Evolutionary conservation across 2,113 vertebrate species (phyloP).

Genomic region (Pomatorhinus ruficollis): DNA sequence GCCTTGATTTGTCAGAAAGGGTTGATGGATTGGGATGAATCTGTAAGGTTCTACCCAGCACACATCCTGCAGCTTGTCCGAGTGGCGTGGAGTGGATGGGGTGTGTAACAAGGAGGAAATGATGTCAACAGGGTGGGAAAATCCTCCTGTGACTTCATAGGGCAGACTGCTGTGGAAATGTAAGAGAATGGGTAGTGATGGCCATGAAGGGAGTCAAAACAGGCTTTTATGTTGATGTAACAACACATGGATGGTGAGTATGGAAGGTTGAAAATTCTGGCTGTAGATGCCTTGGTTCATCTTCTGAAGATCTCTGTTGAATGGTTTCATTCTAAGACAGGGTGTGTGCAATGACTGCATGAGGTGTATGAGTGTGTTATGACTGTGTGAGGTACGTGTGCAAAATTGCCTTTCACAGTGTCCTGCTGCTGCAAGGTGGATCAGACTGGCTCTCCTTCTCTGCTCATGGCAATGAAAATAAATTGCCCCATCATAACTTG

Average conservation of each 20-base stretch:
- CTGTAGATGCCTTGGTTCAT: background rate
- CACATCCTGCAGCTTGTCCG: background rate
- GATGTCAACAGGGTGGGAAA: background rate
- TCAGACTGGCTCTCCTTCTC: background rate
- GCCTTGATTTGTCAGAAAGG: background rate
- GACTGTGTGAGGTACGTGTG: background rate
- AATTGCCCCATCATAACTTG: background rate
- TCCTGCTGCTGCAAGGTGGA: background rate
- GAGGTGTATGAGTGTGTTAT: background rate
- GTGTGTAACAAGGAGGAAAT: background rate
- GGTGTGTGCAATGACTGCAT: background rate
- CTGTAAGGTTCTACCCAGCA: background rate
- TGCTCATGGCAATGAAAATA: conserved; percentile 18
- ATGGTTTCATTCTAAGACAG: background rate
- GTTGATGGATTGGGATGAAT: background rate
- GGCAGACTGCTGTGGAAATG: background rate
- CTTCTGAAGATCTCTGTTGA: background rate
- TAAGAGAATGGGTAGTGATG: background rate
- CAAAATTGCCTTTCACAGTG: background rate
- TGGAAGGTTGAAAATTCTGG: background rate
- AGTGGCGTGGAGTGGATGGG: background rate
- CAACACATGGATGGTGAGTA: background rate
- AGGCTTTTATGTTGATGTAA: background rate
- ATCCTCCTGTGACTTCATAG: background rate
- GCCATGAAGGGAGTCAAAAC: background rate